Conservation (phyloP, 2,888 invertebrate species). For the Lumbricus terrestris region DNA sequence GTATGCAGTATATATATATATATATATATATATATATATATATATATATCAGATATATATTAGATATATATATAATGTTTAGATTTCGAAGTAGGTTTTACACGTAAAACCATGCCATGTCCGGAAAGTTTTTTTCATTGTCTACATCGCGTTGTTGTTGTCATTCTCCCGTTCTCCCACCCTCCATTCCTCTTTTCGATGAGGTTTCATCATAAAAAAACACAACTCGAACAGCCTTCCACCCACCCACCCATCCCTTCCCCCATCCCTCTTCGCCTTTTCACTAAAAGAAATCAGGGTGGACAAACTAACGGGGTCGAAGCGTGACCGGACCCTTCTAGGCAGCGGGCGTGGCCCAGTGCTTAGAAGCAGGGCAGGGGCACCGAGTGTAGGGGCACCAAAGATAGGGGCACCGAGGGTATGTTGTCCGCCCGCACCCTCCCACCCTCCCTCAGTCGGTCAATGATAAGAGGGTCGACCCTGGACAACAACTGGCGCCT, state of each 20-base stretch:
- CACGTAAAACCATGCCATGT: not conserved
- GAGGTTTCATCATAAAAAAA: not conserved
- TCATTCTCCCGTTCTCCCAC: not conserved
- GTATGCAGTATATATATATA: not conserved
- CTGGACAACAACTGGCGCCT: not conserved
- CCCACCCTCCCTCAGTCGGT: too few relatives aligned
- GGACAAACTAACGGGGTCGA: not conserved
- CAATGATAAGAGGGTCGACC: not conserved
- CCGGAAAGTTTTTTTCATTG: not conserved
- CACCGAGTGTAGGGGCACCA: too few relatives aligned
- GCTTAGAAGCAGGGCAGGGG: not conserved
- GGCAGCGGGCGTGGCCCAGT: not conserved
- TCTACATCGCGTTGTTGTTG: too few relatives aligned
- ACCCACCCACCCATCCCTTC: not conserved
- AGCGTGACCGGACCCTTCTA: not conserved
- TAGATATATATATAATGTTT: too few relatives aligned
- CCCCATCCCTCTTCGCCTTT: not conserved
- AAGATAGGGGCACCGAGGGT: too few relatives aligned
- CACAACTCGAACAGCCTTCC: not conserved
- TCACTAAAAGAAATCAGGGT: not conserved
- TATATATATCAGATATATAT: not conserved
- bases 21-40: constrained; percentile 5
- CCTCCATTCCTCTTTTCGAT: not conserved
- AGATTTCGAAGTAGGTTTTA: not conserved
- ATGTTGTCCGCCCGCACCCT: too few relatives aligned